These are phyloP conservation scores for Capricornis sumatraensis DNA, from an alignment of 2,113 vertebrate species.

Conservation along the genomic window DNA sequence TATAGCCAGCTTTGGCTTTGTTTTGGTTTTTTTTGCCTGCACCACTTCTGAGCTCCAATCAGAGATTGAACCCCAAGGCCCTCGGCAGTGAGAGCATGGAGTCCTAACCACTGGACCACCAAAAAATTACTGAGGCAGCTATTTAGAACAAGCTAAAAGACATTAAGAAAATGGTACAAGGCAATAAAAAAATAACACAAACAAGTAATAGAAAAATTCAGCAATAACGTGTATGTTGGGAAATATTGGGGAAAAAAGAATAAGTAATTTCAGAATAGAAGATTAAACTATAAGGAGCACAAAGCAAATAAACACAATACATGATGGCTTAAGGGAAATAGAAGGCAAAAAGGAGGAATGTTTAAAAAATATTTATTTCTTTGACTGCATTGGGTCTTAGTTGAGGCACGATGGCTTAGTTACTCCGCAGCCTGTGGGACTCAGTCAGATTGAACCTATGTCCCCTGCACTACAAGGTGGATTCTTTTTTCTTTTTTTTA, in stretches of 20 bases:
- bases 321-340: background rate
- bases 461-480: background rate
- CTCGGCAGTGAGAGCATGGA: background rate
- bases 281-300: background rate
- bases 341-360: background rate
- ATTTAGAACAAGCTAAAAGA: background rate
- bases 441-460: background rate
- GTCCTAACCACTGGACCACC: background rate
- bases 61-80: background rate
- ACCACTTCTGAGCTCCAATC: background rate
- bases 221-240: background rate
- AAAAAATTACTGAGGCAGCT: background rate
- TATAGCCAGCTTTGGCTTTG: background rate
- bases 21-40: background rate
- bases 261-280: background rate
- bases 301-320: background rate
- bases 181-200: background rate
- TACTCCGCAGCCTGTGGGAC: background rate
- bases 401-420: background rate
- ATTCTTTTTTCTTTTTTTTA: background rate
- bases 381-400: background rate
- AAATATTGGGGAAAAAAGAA: constrained; percentile 6
- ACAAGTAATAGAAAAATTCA: background rate
- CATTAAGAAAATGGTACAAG: background rate
- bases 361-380: background rate